Percentiles rank a stretch among this genome's conserved stretches.
These are phyloP conservation scores for Machimus atricapillus DNA, from an alignment of 2,888 invertebrate genomes.

Conservation along the genomic window DNA sequence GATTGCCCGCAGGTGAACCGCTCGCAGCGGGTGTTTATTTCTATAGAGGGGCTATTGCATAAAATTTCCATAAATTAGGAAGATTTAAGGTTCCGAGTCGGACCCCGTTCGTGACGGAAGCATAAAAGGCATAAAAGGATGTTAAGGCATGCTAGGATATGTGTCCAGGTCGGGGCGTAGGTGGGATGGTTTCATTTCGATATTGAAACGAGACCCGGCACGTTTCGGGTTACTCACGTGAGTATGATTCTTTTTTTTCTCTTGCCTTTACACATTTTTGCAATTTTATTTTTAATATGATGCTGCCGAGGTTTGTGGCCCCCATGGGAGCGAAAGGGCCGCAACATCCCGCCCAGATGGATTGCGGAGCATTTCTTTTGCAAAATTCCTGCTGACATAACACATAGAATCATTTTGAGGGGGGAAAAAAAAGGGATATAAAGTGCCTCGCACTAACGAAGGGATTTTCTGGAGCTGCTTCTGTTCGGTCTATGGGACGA, in stretches of 20 bases:
- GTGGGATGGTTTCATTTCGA: not conserved
- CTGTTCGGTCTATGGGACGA: not conserved
- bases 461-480: not conserved
- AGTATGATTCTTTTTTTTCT: not conserved
- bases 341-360: not conserved
- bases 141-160: not conserved
- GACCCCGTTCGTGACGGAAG: not conserved
- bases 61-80: not conserved
- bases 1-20: not conserved
- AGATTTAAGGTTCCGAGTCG: not conserved
- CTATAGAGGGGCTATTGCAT: not conserved
- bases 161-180: not conserved
- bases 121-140: not conserved
- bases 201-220: not conserved
- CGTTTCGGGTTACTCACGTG: not conserved
- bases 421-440: not conserved
- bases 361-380: not conserved
- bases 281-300: not conserved
- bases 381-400: not conserved
- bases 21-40: not conserved
- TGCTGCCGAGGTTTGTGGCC: not conserved
- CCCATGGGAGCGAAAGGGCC: not conserved
- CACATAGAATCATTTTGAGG: not conserved
- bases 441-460: not conserved
- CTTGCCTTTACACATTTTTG: not conserved